Conservation (phyloP, 2,113 vertebrate species). For the Ceyx melanurus region DNA sequence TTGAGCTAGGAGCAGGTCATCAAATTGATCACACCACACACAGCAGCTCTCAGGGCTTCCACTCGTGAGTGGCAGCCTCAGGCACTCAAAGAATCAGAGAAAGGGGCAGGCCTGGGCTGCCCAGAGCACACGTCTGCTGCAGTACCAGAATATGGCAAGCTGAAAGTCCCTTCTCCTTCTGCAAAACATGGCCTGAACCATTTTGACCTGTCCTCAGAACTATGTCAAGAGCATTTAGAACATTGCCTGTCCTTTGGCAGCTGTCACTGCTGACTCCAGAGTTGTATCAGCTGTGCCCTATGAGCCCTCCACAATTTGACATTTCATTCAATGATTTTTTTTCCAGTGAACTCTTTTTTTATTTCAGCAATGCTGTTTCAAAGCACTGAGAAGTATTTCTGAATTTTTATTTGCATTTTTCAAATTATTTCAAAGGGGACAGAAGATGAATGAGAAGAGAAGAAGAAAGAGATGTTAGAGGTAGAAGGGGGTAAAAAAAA, state of each 20-base stretch:
- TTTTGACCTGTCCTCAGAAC: neutral
- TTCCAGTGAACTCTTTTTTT: neutral
- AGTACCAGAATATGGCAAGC: fast-evolving
- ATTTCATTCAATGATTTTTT: neutral
- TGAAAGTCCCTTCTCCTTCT: neutral
- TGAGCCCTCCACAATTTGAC: neutral
- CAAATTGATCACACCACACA: too few species aligned
- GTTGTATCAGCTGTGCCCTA: neutral
- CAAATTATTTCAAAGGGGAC: neutral
- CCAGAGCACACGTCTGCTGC: neutral
- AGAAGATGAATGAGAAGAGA: neutral
- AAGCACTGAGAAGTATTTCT: neutral
- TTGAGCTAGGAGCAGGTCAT: too few species aligned
- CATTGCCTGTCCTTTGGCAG: neutral
- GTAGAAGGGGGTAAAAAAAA: neutral
- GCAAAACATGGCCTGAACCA: neutral
- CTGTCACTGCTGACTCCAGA: neutral
- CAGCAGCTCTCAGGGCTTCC: too few species aligned
- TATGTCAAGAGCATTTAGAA: neutral
- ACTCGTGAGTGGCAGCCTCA: too few species aligned
- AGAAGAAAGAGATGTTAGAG: neutral
- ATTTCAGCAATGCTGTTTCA: neutral
- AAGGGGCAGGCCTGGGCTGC: neutral
- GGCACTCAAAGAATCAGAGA: neutral
- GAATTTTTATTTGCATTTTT: neutral